A percentile compares a stretch with the other conserved stretches of the same genome.
Conservation (phyloP, 2,888 invertebrate species). For the Dryadula phaetusa region DNA sequence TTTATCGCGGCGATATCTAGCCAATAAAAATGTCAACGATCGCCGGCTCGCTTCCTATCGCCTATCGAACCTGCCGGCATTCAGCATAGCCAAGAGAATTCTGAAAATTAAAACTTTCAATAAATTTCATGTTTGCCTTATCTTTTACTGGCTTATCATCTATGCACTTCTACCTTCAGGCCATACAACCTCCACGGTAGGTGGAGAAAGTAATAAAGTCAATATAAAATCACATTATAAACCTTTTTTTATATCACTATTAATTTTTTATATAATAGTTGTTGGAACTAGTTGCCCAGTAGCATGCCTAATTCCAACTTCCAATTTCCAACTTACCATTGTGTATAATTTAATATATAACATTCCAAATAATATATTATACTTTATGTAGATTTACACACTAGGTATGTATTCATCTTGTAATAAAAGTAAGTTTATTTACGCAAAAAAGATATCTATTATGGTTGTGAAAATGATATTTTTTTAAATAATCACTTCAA, state of each 20-base stretch:
- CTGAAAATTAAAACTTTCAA: constrained; percentile 34
- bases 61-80: constrained; percentile 43
- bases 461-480: not conserved
- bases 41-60: constrained; percentile 61
- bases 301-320: not conserved
- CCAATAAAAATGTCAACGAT: constrained; percentile 77
- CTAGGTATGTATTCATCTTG: not conserved
- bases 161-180: constrained; percentile 15
- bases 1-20: constrained; percentile 70
- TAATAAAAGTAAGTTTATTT: not conserved
- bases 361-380: not conserved
- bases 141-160: constrained; percentile 19
- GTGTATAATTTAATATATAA: not conserved
- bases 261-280: not conserved
- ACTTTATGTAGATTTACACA: not conserved
- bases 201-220: constrained; percentile 1
- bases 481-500: too few species aligned
- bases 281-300: not conserved
- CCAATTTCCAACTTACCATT: too few species aligned
- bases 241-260: not conserved
- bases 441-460: not conserved
- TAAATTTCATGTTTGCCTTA: constrained; percentile 22
- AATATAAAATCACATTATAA: not conserved
- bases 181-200: not conserved
- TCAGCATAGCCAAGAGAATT: constrained; percentile 29